phyloP scores from a whole-genome alignment of 2,113 vertebrate species.

The Motacilla alba region DNA sequence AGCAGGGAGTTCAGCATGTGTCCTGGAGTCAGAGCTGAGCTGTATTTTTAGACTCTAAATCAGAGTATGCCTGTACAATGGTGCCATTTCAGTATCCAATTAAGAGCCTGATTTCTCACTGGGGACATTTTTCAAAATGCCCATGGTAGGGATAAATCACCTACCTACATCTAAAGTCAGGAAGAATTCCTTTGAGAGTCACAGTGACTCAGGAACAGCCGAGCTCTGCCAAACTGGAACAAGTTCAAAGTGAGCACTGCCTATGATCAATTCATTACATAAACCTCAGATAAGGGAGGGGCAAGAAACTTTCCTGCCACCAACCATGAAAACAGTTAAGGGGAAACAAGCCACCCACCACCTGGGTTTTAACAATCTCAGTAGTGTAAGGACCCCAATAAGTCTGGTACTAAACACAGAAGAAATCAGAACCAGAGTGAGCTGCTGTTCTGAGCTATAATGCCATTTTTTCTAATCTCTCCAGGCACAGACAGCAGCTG shows the following conservation, averaged over 20 bases:
- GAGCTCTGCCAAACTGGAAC: slow-evolving; percentile 13
- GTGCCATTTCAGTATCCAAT: neutral
- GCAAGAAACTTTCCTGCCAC: slow-evolving; percentile 47
- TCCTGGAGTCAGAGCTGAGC: neutral
- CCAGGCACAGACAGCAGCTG: neutral
- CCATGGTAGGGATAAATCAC: neutral
- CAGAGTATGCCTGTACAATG: neutral
- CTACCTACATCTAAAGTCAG: neutral
- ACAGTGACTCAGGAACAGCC: neutral
- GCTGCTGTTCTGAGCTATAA: neutral
- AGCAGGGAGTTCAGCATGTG: neutral
- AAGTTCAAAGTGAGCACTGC: slow-evolving; percentile 14
- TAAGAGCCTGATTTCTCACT: neutral
- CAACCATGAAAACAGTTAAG: slow-evolving; percentile 15
- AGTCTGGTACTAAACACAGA: neutral
- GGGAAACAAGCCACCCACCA: neutral
- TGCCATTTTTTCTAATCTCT: neutral
- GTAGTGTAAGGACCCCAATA: neutral
- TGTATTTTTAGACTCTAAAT: neutral
- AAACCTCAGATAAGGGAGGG: slow-evolving; percentile 45
- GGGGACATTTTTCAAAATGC: neutral
- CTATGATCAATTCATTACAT: slow-evolving; percentile 30
- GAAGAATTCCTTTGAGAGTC: neutral
- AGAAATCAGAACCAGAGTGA: slow-evolving; percentile 4
- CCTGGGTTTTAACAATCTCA: neutral